phyloP scores from a whole-genome alignment of 2,797 vertebrate species.

The Platalea minor region DNA sequence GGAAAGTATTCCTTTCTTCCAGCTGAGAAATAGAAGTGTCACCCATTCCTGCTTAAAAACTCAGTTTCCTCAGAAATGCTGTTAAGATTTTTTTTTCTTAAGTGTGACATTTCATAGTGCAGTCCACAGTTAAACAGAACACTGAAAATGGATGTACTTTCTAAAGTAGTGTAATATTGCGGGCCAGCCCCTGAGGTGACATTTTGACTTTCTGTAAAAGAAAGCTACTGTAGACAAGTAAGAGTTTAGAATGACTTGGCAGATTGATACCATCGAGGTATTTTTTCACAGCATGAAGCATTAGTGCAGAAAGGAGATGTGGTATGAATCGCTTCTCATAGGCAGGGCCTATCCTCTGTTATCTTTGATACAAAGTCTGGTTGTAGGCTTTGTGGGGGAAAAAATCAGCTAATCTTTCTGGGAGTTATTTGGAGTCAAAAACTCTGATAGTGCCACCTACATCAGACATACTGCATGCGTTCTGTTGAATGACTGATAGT shows the following conservation, averaged over 20 bases:
- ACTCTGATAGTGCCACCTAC: neutral
- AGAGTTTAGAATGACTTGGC: neutral
- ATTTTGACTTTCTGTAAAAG: neutral
- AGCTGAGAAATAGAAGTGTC: neutral
- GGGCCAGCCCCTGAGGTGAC: neutral
- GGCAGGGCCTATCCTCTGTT: neutral
- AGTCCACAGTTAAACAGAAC: neutral
- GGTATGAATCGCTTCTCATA: neutral
- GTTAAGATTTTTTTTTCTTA: neutral
- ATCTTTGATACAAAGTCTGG: fast-evolving
- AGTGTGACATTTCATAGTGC: neutral
- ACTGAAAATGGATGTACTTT: neutral
- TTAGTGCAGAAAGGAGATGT: neutral
- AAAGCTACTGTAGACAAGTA: neutral
- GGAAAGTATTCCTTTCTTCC: neutral
- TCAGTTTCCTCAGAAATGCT: neutral
- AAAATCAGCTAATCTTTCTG: neutral
- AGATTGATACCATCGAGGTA: neutral
- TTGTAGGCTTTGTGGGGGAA: neutral
- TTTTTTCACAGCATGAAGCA: neutral
- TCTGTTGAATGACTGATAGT: neutral
- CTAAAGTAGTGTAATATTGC: neutral
- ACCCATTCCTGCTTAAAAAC: neutral
- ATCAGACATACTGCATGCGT: neutral
- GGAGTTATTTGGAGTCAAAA: neutral